Evolutionary conservation across 2,113 vertebrate species (phyloP), one percentile per base, ranked within the genome.

Genomic region (Cyanistes caeruleus): DNA sequence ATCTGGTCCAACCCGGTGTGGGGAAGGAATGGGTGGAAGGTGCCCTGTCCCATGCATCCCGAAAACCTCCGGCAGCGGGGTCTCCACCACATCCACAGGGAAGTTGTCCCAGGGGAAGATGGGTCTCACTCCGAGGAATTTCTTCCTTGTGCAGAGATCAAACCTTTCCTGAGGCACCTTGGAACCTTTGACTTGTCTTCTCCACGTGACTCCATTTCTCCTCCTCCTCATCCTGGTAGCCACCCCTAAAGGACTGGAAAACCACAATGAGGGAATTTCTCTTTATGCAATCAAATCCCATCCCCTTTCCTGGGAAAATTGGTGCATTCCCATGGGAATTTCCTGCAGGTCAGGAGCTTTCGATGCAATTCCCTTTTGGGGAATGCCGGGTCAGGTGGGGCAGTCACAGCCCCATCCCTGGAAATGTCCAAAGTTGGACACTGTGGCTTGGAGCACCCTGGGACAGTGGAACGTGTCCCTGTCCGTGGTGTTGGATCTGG

Each of bases 11-110:
- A 0, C 30, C 17, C 31, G 15, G 19, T 2, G 0, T 49, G 73
- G 53, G 44, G 76, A 62, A 33, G 59, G 39, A 64, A 56, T 28
- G 23, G 51, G 33, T 37, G 55, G 48, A 60, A 30, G 18, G 41
- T 48, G 13, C 15, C 9, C 3, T 59, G 15, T 58, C 22, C 49
- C 0, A 0, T 9, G 1, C n/a, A 11, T 85, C 65, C 60, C 14
- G 3, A 46, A 89, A 30, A 41, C 25, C 9, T 65, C 39, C 65
- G 37, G 39, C 44, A 24, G 0, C 18, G 35, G 24, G 6, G 4
- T 49, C 8, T 35, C 49, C n/a, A 9, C 12, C 35, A 8, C 37
- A 15, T 51, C 51, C 8, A 15, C 0, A 0, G 39, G 48, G 31
- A 39, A 16, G 20, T 33, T 58, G 5, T 39, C 51, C 64, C 53